These are phyloP conservation scores for Leptobrachium ailaonicum DNA, from an alignment of 2,113 vertebrate species.

Conservation along the genomic window DNA sequence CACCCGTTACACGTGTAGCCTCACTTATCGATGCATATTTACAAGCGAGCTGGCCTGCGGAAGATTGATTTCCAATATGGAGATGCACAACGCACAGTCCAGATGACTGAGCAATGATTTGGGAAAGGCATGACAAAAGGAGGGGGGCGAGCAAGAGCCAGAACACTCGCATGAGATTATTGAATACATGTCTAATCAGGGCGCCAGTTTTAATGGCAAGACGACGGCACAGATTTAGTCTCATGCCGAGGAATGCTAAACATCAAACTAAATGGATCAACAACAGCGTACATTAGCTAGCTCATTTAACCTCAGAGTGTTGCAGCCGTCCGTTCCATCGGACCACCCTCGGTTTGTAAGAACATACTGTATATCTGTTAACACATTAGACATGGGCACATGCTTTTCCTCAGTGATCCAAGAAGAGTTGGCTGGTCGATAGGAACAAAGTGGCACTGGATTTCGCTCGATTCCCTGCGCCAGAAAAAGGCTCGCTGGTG, in stretches of 20 bases:
- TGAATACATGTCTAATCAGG: constrained; percentile 64
- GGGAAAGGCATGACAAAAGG: not conserved
- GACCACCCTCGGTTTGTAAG: constrained; percentile 76
- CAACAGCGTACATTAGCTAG: constrained; percentile 73
- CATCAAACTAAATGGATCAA: constrained; percentile 68
- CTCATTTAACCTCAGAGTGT: constrained; percentile 73
- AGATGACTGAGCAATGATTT: constrained; percentile 30
- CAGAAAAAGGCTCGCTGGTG: constrained; percentile 8
- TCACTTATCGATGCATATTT: constrained; percentile 23
- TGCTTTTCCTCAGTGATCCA: constrained; percentile 61
- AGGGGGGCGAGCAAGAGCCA: constrained; percentile 47
- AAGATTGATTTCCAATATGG: constrained; percentile 33
- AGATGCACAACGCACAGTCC: constrained; percentile 23
- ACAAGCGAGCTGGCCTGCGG: constrained; percentile 20
- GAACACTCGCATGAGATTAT: constrained; percentile 51
- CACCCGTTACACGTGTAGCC: constrained; percentile 26
- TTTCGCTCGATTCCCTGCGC: constrained; percentile 35
- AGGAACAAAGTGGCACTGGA: constrained; percentile 57
- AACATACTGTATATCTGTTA: constrained; percentile 62
- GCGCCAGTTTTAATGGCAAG: constrained; percentile 72
- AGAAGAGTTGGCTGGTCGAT: constrained; percentile 62
- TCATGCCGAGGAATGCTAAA: constrained; percentile 75
- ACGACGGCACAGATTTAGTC: constrained; percentile 73
- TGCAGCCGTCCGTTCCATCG: constrained; percentile 71
- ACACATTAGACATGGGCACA: constrained; percentile 61